Percentiles rank a stretch among this genome's conserved stretches.
phyloP scores from a whole-genome alignment of 1,140 invertebrate species.

The Cataglyphis hispanica region DNA sequence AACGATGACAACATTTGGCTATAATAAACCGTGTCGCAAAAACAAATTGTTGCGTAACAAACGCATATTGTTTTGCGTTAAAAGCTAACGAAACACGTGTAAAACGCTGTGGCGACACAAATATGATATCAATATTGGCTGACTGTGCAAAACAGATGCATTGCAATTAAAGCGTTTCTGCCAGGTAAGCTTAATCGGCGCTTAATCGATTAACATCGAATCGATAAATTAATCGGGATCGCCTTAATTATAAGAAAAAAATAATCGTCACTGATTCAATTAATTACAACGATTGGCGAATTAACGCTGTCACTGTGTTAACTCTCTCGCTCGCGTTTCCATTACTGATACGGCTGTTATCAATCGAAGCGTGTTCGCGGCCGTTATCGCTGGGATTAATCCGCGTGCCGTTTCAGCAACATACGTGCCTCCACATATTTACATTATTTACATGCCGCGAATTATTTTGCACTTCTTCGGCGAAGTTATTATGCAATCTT shows the following conservation, averaged over 20 bases:
- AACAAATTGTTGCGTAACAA: conserved; percentile 13
- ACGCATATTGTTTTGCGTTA: conserved; percentile 13
- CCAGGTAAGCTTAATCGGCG: conserved; percentile 18
- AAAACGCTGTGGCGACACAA: conserved; percentile 12
- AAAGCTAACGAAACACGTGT: conserved; percentile 42
- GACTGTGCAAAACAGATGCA: conserved; percentile 14
- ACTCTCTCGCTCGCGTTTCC: background rate
- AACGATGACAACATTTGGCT: background rate
- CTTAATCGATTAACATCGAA: conserved; percentile 35
- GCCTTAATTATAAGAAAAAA: background rate
- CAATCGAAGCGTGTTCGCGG: background rate
- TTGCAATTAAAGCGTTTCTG: conserved; percentile 34
- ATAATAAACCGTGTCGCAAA: conserved; percentile 10
- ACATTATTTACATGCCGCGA: background rate
- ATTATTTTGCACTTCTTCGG: background rate
- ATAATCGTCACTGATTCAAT: background rate
- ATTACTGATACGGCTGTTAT: conserved; percentile 10
- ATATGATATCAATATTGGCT: conserved; percentile 1
- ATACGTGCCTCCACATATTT: background rate
- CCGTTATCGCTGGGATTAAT: background rate
- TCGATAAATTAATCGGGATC: conserved; percentile 50
- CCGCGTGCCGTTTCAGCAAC: background rate
- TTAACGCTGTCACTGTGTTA: background rate
- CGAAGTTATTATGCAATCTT: conserved; percentile 11
- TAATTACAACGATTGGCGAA: conserved; percentile 14